A percentile compares a stretch with the other conserved stretches of the same genome.
These are phyloP conservation scores for Oxygymnocypris stewartii DNA, from an alignment of 2,113 vertebrate species.

Conservation along the genomic window DNA sequence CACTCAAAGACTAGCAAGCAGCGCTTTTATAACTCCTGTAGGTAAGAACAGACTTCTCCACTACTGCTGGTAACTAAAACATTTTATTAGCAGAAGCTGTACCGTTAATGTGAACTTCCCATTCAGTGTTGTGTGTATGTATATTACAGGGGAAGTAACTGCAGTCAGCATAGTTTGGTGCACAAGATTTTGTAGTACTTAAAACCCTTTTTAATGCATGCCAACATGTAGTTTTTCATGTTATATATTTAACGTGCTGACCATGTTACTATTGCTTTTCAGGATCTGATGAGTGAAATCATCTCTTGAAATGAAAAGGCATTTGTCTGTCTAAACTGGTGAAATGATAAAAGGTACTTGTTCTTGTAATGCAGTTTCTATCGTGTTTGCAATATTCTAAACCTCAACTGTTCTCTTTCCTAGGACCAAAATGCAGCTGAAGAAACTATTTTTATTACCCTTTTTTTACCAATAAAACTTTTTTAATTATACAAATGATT, in stretches of 20 bases:
- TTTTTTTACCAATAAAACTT: slow-evolving; percentile 58
- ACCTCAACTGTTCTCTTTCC: neutral
- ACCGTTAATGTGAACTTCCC: slow-evolving; percentile 64
- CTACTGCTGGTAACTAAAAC: slow-evolving; percentile 70
- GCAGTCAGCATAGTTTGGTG: slow-evolving; percentile 35
- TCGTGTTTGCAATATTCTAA: neutral
- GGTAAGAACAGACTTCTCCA: slow-evolving; percentile 92
- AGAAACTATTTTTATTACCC: too few relatives aligned
- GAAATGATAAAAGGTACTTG: slow-evolving; percentile 12
- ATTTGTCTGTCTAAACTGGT: slow-evolving; percentile 4
- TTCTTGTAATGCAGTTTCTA: neutral
- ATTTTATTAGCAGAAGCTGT: slow-evolving; percentile 57
- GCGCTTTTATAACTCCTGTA: slow-evolving; percentile 86
- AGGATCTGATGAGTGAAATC: neutral
- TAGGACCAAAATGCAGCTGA: slow-evolving; percentile 34
- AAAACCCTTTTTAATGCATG: slow-evolving; percentile 42
- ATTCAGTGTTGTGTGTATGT: slow-evolving; percentile 49
- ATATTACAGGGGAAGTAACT: slow-evolving; percentile 46
- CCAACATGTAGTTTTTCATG: neutral
- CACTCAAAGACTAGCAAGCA: slow-evolving; percentile 86
- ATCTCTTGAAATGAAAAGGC: neutral
- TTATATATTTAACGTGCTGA: neutral
- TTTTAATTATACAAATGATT: slow-evolving; percentile 2
- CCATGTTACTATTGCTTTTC: neutral
- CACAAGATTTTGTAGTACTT: neutral